phyloP scores from a whole-genome alignment of 2,888 invertebrate genomes.

The Drosophila kanekoi region DNA sequence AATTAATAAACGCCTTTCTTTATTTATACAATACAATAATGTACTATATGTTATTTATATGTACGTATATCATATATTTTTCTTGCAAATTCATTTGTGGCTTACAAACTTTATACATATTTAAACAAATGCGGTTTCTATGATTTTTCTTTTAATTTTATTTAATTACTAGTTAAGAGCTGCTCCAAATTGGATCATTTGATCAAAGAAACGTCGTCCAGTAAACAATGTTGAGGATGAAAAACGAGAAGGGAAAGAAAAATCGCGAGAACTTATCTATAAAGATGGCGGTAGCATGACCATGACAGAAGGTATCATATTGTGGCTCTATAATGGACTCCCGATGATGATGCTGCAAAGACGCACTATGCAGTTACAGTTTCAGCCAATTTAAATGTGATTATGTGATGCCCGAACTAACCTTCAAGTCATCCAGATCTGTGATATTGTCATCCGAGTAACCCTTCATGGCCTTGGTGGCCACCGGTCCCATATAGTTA shows the following conservation, averaged over 20 bases:
- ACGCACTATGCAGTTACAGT: slow-evolving; percentile 26
- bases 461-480: slow-evolving; percentile 95
- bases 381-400: slow-evolving; percentile 4
- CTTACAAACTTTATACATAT: slow-evolving; percentile 78
- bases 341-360: slow-evolving; percentile 85
- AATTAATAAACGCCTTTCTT: slow-evolving; percentile 73
- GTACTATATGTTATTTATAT: slow-evolving; percentile 42
- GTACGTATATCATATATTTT: slow-evolving; percentile 58
- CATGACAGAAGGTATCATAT: slow-evolving; percentile 94
- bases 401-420: slow-evolving; percentile 78
- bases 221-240: slow-evolving; percentile 95
- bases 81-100: slow-evolving; percentile 63
- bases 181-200: slow-evolving; percentile 50
- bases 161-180: not conserved
- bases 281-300: slow-evolving; percentile 91
- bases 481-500: slow-evolving; percentile 93
- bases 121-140: slow-evolving; percentile 81
- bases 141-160: slow-evolving; percentile 34
- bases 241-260: slow-evolving; percentile 95
- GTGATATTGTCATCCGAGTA: slow-evolving; percentile 94
- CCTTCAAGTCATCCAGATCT: slow-evolving; percentile 91
- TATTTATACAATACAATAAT: slow-evolving; percentile 65
- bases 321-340: slow-evolving; percentile 90
- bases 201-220: slow-evolving; percentile 92
- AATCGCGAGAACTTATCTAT: slow-evolving; percentile 95